These are phyloP conservation scores for Plebejus argus DNA, from an alignment of 2,888 invertebrate genomes.

Conservation along the genomic window DNA sequence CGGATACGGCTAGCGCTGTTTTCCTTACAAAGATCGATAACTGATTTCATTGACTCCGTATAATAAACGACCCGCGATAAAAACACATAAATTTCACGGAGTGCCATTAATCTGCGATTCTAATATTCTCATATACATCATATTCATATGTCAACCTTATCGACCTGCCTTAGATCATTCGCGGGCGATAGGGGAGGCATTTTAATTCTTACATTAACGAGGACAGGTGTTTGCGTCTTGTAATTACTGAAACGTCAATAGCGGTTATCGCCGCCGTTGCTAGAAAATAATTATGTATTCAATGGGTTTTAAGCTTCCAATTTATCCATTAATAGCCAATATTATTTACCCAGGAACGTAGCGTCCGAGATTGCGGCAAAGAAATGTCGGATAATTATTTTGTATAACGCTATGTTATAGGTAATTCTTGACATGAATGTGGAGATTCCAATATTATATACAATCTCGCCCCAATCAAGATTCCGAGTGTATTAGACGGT, in stretches of 20 bases:
- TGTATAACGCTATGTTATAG: neutral
- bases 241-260: conserved; percentile 38
- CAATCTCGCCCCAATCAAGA: conserved; percentile 15
- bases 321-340: conserved; percentile 32
- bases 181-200: conserved; percentile 22
- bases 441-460: conserved; percentile 23
- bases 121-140: conserved; percentile 19
- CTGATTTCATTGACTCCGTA: conserved; percentile 10
- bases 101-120: conserved; percentile 19
- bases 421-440: conserved; percentile 13
- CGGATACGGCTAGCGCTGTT: conserved; percentile 18
- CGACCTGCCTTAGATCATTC: conserved; percentile 10
- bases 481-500: neutral
- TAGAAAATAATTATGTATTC: conserved; percentile 39
- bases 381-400: conserved; percentile 25
- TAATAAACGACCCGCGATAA: conserved; percentile 25
- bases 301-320: conserved; percentile 35
- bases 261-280: conserved; percentile 34
- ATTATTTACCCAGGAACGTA: conserved; percentile 20
- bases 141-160: conserved; percentile 27
- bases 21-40: conserved; percentile 10
- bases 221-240: conserved; percentile 33
- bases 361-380: neutral
- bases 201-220: conserved; percentile 31
- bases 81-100: conserved; percentile 18